Percentiles rank a stretch among this genome's conserved stretches.
Conservation (phyloP, 1,140 invertebrate genomes). For the Calephelis nemesis region DNA sequence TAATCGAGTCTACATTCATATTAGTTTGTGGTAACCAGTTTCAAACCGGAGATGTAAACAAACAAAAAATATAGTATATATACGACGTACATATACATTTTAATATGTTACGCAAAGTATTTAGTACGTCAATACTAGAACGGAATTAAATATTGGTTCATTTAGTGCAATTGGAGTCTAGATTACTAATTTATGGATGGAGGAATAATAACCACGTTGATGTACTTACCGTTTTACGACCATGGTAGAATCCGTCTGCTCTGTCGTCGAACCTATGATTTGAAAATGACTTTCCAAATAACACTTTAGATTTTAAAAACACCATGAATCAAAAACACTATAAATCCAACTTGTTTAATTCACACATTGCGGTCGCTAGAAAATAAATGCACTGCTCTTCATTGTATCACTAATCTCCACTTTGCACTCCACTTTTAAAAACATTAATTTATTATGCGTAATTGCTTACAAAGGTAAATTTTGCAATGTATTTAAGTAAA, state of each 20-base stretch:
- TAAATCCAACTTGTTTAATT: conserved; percentile 69
- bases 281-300: conserved; percentile 69
- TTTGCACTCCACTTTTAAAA: conserved; percentile 61
- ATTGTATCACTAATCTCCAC: conserved; percentile 60
- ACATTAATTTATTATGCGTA: conserved; percentile 39
- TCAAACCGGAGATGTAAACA: conserved; percentile 5
- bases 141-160: not conserved
- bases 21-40: not conserved
- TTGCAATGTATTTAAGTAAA: not conserved
- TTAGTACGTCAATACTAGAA: not conserved
- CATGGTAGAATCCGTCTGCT: conserved; percentile 78
- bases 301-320: conserved; percentile 65
- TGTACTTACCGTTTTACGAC: conserved; percentile 77
- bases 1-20: not conserved
- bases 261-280: conserved; percentile 78
- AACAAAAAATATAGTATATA: conserved; percentile 1
- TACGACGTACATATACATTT: not conserved
- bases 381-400: conserved; percentile 67
- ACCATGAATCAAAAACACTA: conserved; percentile 73
- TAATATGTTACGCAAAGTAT: conserved; percentile 4
- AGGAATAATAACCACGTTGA: conserved; percentile 37
- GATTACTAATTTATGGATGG: not conserved
- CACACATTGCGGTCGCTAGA: conserved; percentile 70
- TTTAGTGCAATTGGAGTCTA: not conserved
- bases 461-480: not conserved